phyloP scores from a whole-genome alignment of 2,888 invertebrate species.

The Beris morrisii region DNA sequence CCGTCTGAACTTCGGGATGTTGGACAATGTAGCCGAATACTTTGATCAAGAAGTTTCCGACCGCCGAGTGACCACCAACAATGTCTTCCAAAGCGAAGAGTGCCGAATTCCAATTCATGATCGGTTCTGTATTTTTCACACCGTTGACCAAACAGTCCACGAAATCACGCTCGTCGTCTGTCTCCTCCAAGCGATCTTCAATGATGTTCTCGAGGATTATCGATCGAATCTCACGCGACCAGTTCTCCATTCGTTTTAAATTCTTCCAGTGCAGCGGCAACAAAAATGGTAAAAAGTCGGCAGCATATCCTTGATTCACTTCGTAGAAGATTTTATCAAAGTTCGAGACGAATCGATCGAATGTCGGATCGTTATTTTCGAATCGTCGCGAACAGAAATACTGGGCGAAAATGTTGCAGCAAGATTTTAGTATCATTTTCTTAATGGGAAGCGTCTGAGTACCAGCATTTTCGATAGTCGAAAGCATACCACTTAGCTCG shows the following conservation, averaged over 20 bases:
- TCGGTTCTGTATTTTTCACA: conserved; percentile 55
- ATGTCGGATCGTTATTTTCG: conserved; percentile 51
- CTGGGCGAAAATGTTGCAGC: conserved; percentile 64
- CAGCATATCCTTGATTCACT: conserved; percentile 68
- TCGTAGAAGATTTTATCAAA: conserved; percentile 69
- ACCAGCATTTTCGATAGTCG: conserved; percentile 43
- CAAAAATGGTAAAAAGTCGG: conserved; percentile 67
- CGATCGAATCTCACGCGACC: conserved; percentile 60
- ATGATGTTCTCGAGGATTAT: conserved; percentile 61
- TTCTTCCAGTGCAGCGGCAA: conserved; percentile 60
- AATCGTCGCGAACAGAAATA: conserved; percentile 64
- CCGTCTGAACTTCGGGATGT: conserved; percentile 59
- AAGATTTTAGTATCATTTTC: conserved; percentile 58
- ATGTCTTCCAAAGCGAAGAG: conserved; percentile 57
- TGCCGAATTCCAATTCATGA: conserved; percentile 58
- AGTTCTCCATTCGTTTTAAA: conserved; percentile 57
- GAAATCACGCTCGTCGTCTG: conserved; percentile 58
- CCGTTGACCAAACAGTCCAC: conserved; percentile 63
- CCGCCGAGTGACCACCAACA: conserved; percentile 66
- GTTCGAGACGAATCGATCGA: conserved; percentile 58
- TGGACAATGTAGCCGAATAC: conserved; percentile 61
- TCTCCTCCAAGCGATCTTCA: conserved; percentile 53
- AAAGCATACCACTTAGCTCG: conserved; percentile 53
- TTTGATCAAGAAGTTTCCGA: conserved; percentile 65
- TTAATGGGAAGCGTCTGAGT: conserved; percentile 51